Percentiles rank a stretch among this genome's conserved stretches.
Conservation (phyloP, 2,797 vertebrate species). For the Enteromius fasciolatus region DNA sequence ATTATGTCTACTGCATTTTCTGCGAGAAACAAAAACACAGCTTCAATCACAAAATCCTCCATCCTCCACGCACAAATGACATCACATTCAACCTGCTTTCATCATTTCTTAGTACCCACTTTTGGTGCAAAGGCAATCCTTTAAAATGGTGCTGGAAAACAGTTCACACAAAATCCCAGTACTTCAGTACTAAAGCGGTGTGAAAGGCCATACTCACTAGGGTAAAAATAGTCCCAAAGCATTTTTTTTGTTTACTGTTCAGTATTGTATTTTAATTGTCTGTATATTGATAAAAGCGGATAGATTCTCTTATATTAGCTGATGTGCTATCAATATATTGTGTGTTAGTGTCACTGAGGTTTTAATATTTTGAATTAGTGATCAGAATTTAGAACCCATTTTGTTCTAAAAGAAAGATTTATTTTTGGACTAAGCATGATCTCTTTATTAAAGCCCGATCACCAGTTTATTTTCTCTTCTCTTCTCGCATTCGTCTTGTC, state of each 20-base stretch:
- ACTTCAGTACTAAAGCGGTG: too few relatives aligned
- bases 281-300: background rate
- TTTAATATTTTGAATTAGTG: too few relatives aligned
- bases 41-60: too few relatives aligned
- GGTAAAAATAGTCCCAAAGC: background rate
- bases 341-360: background rate
- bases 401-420: background rate
- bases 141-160: too few relatives aligned
- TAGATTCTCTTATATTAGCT: too few relatives aligned
- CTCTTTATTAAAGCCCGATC: background rate
- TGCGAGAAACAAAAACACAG: too few relatives aligned
- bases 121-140: too few relatives aligned
- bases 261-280: background rate
- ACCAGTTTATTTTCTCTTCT: background rate
- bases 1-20: too few relatives aligned
- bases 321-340: background rate
- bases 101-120: too few relatives aligned
- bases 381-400: background rate
- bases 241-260: background rate
- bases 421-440: constrained; percentile 30
- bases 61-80: too few relatives aligned
- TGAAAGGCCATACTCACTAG: background rate
- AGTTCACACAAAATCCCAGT: too few relatives aligned
- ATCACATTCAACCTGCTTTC: too few relatives aligned
- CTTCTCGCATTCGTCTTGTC: constrained; percentile 15